Evolutionary conservation across 2,797 vertebrate genomes (phyloP).

Genomic region (Fistularia tabacaria): DNA sequence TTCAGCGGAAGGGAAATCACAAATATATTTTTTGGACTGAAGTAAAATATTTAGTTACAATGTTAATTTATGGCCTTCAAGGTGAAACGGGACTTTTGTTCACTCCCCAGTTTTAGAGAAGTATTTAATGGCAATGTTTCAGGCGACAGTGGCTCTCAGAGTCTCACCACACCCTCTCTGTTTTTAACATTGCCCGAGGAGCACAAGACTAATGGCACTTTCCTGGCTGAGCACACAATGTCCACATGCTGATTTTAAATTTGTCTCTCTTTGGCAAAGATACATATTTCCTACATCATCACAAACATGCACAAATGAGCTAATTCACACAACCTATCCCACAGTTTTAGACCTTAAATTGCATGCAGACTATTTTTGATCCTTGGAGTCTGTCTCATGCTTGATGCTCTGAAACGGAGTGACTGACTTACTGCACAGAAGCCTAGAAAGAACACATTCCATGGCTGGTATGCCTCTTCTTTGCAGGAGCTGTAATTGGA

Average conservation of each 20-base stretch:
- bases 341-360: slow-evolving; percentile 40
- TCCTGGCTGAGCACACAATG: slow-evolving; percentile 44
- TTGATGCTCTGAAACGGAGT: slow-evolving; percentile 59
- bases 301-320: slow-evolving; percentile 31
- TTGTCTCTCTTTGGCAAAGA: slow-evolving; percentile 12
- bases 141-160: slow-evolving; percentile 50
- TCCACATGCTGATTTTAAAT: slow-evolving; percentile 23
- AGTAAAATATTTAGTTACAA: slow-evolving; percentile 8
- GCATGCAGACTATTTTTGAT: slow-evolving; percentile 49
- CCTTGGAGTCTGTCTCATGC: slow-evolving; percentile 63
- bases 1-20: no score
- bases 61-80: slow-evolving; percentile 18
- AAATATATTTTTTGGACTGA: not conserved
- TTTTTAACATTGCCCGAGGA: slow-evolving; percentile 59
- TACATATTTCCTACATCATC: slow-evolving; percentile 24
- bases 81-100: slow-evolving; percentile 14
- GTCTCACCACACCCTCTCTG: slow-evolving; percentile 62
- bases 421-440: slow-evolving; percentile 47
- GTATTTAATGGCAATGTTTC: slow-evolving; percentile 39
- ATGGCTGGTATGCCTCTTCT: slow-evolving; percentile 36
- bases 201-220: slow-evolving; percentile 46
- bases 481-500: slow-evolving; percentile 50
- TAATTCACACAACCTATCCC: slow-evolving; percentile 49
- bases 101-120: slow-evolving; percentile 28
- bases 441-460: slow-evolving; percentile 24